Base-by-base conservation (phyloP, 2,113 vertebrate genomes). In the Bubo scandiacus region DNA sequence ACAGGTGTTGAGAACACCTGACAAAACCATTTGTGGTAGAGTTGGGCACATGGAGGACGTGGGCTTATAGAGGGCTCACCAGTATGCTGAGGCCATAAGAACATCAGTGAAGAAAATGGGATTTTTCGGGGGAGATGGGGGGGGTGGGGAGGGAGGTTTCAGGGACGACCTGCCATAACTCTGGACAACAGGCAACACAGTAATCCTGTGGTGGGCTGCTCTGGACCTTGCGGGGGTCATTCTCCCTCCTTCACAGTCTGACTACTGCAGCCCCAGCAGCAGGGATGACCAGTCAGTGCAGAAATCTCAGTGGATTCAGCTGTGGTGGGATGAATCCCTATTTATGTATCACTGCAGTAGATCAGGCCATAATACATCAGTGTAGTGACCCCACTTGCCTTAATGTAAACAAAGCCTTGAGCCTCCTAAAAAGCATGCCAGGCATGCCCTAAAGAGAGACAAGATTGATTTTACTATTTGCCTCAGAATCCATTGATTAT, bases 151-250 rank as follows among this genome's bases (percentile, higher is more conserved):
- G 3, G 2, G 29, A 65, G 29, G 26, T 80, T 94, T 72, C 10
- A 10, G 9, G 40, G 23, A 30, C 34, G 27, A 85, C 23, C 34
- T 87, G 36, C 34, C 10, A 1, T 42, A 63, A 47, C 25, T 51
- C 22, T 1, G 1, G 43, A 90, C 22, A n/a, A 22, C 5, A 72
- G 22, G 12, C 4, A 51, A 65, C 0, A 2, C 3, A 3, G 5
- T 5, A 52, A 70, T 5, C 8, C 9, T 13, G 29, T 17, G 18
- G 5, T 17, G 43, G 58, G 32, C 58, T 79, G 27, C 71, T 70
- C 59, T 52, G 65, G 34, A 38, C 29, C 52, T 71, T 2, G 2
- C 17, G 8, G 12, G 26, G 13, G 40, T n/a, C 49, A 5, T 26
- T 61, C 15, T n/a, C 6, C 14, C 5, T 18, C 16, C 43, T 40